phyloP scores from a whole-genome alignment of 2,113 vertebrate genomes.

The Regulus satrapa region DNA sequence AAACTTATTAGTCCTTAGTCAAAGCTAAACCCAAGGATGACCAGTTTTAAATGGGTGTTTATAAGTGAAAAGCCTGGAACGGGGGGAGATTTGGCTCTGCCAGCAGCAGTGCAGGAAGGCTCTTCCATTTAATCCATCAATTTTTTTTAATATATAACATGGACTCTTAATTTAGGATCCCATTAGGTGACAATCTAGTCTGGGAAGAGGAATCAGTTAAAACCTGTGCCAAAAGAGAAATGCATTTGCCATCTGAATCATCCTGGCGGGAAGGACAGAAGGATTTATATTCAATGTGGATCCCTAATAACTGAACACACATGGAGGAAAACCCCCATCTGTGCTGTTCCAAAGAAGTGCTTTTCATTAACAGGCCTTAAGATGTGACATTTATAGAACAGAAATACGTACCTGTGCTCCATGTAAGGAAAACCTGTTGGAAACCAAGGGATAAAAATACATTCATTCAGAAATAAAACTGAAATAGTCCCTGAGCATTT shows the following conservation, averaged over 20 bases:
- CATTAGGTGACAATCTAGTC: not conserved
- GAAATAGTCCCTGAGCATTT: not conserved
- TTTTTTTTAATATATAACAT: not conserved
- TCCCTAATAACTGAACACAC: not conserved
- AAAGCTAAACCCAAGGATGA: not conserved
- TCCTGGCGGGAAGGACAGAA: not conserved
- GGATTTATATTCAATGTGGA: not conserved
- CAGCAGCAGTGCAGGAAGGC: not conserved
- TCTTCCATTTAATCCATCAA: not conserved
- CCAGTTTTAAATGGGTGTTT: not conserved
- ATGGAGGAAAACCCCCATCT: not conserved
- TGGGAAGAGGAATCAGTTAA: not conserved
- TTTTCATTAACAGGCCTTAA: not conserved
- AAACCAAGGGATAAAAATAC: not conserved
- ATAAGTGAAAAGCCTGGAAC: not conserved
- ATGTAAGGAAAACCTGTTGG: not conserved
- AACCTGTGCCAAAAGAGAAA: constrained; percentile 22
- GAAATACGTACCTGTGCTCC: not conserved
- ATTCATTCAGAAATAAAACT: not conserved
- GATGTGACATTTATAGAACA: not conserved
- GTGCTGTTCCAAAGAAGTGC: not conserved
- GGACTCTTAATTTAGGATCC: constrained; percentile 12
- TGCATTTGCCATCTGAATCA: not conserved
- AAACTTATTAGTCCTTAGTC: not conserved
- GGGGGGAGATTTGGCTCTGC: not conserved